Percentiles rank a stretch among this genome's conserved stretches.
Conservation (phyloP, 2,113 vertebrate genomes). For the Xiphophorus hellerii region DNA sequence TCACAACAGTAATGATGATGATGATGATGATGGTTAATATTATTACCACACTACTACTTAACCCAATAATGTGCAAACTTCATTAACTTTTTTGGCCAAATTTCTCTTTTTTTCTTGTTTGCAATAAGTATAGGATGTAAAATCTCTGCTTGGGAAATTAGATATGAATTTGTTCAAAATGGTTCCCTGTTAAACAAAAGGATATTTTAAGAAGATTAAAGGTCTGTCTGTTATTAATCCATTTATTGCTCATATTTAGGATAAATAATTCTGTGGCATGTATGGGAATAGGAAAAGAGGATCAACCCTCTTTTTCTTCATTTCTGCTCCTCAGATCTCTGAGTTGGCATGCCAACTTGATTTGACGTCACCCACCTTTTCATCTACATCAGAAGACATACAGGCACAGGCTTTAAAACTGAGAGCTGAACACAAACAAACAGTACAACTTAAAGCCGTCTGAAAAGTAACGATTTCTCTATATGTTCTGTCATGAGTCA, state of each 20-base stretch:
- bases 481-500: neutral
- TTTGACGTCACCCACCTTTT: slow-evolving; percentile 65
- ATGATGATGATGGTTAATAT: no score
- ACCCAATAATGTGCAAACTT: no score
- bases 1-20: no score
- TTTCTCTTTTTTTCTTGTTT: neutral
- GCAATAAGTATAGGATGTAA: neutral
- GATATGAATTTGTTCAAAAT: neutral
- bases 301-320: neutral
- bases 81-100: no score
- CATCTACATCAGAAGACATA: slow-evolving; percentile 34
- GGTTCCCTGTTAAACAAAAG: neutral
- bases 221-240: neutral
- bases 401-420: slow-evolving; percentile 16
- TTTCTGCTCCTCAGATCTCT: slow-evolving; percentile 30
- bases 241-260: neutral
- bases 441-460: neutral
- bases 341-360: slow-evolving; percentile 65
- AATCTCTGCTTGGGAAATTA: neutral
- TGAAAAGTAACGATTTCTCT: neutral
- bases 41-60: no score
- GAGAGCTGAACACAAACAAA: slow-evolving; percentile 14
- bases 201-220: neutral
- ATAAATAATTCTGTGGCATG: neutral
- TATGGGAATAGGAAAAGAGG: neutral